Evolutionary conservation across 2,888 invertebrate species (phyloP), one percentile per base, ranked within the genome.

Genomic region (Pollenia amentaria): DNA sequence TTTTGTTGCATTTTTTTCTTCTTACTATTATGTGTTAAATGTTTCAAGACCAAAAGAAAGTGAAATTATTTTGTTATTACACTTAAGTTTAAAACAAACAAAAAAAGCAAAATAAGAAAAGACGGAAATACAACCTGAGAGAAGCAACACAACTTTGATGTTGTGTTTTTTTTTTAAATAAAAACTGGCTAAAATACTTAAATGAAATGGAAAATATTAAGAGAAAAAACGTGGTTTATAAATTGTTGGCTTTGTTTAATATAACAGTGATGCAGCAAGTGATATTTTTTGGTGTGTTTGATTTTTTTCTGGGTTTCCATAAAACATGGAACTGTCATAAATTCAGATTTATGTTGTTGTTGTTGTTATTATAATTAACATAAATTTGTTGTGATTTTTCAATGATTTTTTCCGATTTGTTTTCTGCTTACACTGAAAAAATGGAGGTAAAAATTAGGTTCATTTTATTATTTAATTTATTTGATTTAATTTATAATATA

Each of bases 31-130:
- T 79, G 48, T 51, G 4, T 73, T 55, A 57, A 80, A 29, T 76
- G 44, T 84, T 87, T 84, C 86, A 87, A 87, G 86, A 84, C 80
- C 86, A 87, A 87, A 87, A 80, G 86, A 87, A 87, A 87, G 86
- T 83, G 86, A 87, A 87, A 87, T 62, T 87, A 53, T 73, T 82
- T 12, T 67, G 48, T 65, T 78, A 85, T 83, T 79, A 80, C 85
- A 80, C 60, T 70, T 60, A 51, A 57, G 69, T 55, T 70, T 42
- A 21, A 16, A n/a, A 64, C 64, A 76, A 65, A 48, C 77, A 18
- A 29, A 42, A 57, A 48, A 73, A 40, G 40, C 18, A 40, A 53
- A 78, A 44, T 38, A 72, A 64, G 48, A 60, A 40, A 76, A 69
- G 57, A 72, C 64, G 85, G 78, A 79, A 79, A 75, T 72, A 62